Evolutionary conservation across 2,797 vertebrate genomes (phyloP).

Genomic region (Salmo trutta): DNA sequence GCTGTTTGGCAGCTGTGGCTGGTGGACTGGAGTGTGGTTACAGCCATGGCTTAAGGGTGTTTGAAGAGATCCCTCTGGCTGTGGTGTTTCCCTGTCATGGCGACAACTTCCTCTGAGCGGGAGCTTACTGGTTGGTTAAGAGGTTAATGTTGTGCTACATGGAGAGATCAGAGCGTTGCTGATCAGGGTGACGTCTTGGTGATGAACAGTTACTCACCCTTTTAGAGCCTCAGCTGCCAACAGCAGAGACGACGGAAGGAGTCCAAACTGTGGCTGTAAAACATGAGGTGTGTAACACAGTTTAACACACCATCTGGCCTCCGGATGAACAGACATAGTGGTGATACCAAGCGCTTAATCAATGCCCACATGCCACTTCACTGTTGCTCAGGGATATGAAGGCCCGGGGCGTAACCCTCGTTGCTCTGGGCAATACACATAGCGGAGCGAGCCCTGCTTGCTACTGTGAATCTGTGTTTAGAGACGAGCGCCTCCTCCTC

Average conservation of each 20-base stretch:
- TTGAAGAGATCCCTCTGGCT: slow-evolving; percentile 33
- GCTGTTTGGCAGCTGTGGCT: slow-evolving; percentile 23
- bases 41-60: slow-evolving; percentile 27
- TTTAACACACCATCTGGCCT: slow-evolving; percentile 51
- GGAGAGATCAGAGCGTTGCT: background rate
- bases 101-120: background rate
- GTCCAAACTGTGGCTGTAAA: background rate
- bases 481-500: slow-evolving; percentile 1
- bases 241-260: background rate
- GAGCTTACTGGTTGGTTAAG: background rate
- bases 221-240: background rate
- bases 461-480: slow-evolving; percentile 6
- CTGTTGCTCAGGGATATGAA: background rate
- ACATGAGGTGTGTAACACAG: background rate
- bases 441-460: background rate
- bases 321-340: slow-evolving; percentile 46
- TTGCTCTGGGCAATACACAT: background rate
- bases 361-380: background rate
- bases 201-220: background rate
- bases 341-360: background rate
- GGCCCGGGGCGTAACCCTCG: background rate
- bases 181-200: background rate
- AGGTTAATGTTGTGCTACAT: slow-evolving; percentile 3
- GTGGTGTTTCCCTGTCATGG: background rate
- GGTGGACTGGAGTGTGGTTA: slow-evolving; percentile 24